phyloP scores from a whole-genome alignment of 2,888 invertebrate species.

The Drosophila crucigera region DNA sequence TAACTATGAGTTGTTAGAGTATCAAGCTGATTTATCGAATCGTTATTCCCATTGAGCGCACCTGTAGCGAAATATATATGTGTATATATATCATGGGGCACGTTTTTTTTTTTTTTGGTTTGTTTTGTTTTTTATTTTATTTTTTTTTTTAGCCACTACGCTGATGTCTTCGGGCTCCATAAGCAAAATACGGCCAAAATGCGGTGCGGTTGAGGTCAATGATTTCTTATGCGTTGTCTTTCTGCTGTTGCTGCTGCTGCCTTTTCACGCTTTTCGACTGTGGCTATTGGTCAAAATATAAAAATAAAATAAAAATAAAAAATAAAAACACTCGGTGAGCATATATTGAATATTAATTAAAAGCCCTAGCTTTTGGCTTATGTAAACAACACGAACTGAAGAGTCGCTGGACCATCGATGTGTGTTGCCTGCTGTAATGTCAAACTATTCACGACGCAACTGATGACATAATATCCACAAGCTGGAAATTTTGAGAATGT shows the following conservation, averaged over 20 bases:
- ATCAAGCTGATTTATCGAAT: constrained; percentile 4
- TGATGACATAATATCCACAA: constrained; percentile 59
- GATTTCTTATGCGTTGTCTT: constrained; percentile 73
- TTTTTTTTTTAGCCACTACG: constrained; percentile 33
- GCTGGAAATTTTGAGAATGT: constrained; percentile 13
- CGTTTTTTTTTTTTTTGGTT: constrained; percentile 5
- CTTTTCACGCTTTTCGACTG: constrained; percentile 61
- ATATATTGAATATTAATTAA: constrained; percentile 73
- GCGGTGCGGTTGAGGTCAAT: constrained; percentile 72
- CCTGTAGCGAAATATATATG: constrained; percentile 32
- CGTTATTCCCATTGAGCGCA: constrained; percentile 20
- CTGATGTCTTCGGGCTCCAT: constrained; percentile 55
- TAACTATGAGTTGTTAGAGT: neutral
- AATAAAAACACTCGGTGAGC: constrained; percentile 39
- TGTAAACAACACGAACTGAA: constrained; percentile 61
- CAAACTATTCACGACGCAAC: constrained; percentile 40
- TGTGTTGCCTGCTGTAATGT: constrained; percentile 53
- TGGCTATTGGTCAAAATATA: constrained; percentile 28
- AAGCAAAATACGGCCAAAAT: constrained; percentile 73
- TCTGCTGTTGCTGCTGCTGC: constrained; percentile 41
- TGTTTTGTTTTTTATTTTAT: neutral
- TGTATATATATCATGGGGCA: constrained; percentile 28
- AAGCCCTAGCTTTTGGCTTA: constrained; percentile 51
- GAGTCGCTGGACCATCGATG: constrained; percentile 38
- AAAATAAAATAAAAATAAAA: constrained; percentile 2